These are phyloP conservation scores for Dicerorhinus sumatrensis DNA, from an alignment of 2,113 vertebrate species.

Conservation along the genomic window DNA sequence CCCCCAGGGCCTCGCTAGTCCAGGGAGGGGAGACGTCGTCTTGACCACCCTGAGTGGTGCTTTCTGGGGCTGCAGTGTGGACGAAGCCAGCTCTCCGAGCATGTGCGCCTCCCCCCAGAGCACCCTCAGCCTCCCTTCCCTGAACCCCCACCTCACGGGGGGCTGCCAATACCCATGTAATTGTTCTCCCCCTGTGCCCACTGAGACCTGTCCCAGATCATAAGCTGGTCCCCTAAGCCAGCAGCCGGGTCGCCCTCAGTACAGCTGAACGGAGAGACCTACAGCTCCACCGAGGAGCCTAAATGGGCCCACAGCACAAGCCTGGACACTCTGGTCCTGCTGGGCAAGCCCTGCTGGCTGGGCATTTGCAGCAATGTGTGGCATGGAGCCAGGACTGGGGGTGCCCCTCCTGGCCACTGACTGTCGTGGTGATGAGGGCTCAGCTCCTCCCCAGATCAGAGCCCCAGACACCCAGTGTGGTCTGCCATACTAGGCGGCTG, in stretches of 20 bases:
- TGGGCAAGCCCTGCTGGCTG: too few relatives aligned
- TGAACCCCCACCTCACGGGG: background rate
- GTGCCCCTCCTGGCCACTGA: too few relatives aligned
- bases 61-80: background rate
- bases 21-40: background rate
- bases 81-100: background rate
- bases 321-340: too few relatives aligned
- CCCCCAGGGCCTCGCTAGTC: background rate
- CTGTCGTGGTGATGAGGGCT: background rate
- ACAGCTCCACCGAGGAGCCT: too few relatives aligned
- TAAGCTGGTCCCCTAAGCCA: background rate
- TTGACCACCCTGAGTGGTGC: background rate
- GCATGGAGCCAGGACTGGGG: background rate
- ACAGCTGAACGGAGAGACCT: too few relatives aligned
- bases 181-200: background rate
- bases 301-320: background rate
- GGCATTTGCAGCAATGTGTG: too few relatives aligned
- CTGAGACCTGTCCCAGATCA: too few relatives aligned
- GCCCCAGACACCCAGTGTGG: accelerated
- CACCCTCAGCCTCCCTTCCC: background rate
- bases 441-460: background rate
- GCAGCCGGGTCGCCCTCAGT: too few relatives aligned
- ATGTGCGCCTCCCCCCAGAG: accelerated
- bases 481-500: accelerated
- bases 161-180: background rate